Evolutionary conservation across 2,113 vertebrate species (phyloP).

Genomic region (Benitochromis conjunctus): DNA sequence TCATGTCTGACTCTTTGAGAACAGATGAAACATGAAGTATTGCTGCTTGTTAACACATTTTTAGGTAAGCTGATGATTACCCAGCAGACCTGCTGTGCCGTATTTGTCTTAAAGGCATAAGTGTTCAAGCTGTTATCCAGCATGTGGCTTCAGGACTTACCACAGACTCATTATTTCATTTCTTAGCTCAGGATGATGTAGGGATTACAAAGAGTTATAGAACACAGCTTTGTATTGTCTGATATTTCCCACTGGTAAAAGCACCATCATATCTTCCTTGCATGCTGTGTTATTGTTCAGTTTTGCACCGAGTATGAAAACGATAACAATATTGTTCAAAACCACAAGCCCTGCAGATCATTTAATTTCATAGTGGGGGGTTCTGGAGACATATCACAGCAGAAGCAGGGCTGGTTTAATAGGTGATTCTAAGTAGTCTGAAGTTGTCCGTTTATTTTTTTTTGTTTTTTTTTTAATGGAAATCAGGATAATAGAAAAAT

Average conservation of each 20-base stretch:
- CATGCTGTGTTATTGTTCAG: background rate
- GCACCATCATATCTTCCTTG: background rate
- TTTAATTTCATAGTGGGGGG: conserved; percentile 22
- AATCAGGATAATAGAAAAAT: background rate
- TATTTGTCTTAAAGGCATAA: background rate
- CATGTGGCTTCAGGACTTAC: background rate
- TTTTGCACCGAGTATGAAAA: background rate
- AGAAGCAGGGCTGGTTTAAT: background rate
- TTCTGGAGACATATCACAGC: conserved; percentile 7
- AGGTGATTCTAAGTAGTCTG: background rate
- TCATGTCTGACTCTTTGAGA: background rate
- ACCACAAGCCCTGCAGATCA: background rate
- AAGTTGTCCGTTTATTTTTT: background rate
- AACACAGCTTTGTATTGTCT: background rate
- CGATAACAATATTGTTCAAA: background rate
- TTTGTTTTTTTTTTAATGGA: background rate
- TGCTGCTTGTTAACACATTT: background rate
- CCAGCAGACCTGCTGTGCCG: background rate
- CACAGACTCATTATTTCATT: background rate
- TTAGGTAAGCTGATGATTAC: background rate
- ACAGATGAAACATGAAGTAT: background rate
- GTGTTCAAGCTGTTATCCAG: background rate
- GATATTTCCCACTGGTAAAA: background rate
- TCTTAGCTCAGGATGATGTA: background rate
- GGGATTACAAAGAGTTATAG: background rate